phyloP scores from a whole-genome alignment of 2,113 vertebrate genomes.

The Petaurus breviceps region DNA sequence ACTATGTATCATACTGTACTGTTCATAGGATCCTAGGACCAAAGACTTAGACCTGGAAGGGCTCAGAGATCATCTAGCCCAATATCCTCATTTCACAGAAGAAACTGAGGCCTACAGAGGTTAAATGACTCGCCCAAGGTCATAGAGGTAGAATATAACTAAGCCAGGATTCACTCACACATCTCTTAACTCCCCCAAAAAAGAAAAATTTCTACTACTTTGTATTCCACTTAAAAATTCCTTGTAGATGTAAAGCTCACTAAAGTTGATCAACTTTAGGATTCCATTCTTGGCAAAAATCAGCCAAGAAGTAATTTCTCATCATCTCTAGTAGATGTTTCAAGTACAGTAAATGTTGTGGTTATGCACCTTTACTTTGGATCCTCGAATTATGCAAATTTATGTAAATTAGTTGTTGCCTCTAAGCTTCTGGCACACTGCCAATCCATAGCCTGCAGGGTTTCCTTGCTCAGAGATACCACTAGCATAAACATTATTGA shows the following conservation, averaged over 20 bases:
- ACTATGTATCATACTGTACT: not conserved
- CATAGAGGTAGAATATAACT: not conserved
- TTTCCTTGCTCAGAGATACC: not conserved
- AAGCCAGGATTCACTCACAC: not conserved
- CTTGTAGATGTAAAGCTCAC: not conserved
- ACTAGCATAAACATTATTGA: not conserved
- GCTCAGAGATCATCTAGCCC: not conserved
- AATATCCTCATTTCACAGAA: not conserved
- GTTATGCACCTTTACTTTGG: not conserved
- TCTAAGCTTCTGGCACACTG: not conserved
- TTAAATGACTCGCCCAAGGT: not conserved
- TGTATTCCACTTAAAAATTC: not conserved
- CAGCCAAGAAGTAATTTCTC: constrained; percentile 9
- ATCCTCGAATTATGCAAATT: constrained; percentile 4
- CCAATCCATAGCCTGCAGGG: not conserved
- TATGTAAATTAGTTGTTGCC: not conserved
- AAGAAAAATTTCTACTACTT: not conserved
- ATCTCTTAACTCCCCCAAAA: not conserved
- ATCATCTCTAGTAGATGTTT: not conserved
- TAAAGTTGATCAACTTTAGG: not conserved
- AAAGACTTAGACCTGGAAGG: not conserved
- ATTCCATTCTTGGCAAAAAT: not conserved
- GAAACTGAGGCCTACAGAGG: not conserved
- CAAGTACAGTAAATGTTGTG: not conserved
- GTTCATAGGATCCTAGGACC: not conserved